Percentiles rank a stretch among this genome's conserved stretches.
Conservation (phyloP, 2,888 invertebrate species). For the Nephrotoma appendiculata region DNA sequence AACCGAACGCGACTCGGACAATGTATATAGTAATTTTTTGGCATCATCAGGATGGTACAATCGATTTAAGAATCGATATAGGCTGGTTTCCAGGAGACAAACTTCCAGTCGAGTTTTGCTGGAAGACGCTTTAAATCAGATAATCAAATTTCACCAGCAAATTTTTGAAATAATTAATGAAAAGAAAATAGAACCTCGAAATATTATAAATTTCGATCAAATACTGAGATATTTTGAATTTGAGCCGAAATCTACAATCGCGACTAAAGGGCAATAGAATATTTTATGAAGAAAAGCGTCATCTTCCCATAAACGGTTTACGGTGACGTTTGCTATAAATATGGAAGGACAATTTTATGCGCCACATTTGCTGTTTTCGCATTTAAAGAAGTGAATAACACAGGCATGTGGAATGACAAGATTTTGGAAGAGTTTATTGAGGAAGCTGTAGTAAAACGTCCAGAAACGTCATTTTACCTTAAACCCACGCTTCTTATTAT, state of each 20-base stretch:
- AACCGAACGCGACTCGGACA: neutral
- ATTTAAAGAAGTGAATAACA: neutral
- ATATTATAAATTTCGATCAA: neutral
- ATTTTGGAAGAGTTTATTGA: neutral
- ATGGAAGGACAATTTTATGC: neutral
- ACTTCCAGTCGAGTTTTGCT: too few species aligned
- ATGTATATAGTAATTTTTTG: neutral
- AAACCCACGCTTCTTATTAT: neutral
- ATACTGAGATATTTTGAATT: neutral
- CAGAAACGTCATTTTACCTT: neutral
- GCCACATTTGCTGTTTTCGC: neutral
- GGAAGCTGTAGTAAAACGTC: neutral
- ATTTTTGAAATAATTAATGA: neutral
- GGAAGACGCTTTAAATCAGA: too few species aligned
- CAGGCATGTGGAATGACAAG: neutral
- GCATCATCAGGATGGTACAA: neutral
- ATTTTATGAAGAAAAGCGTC: neutral
- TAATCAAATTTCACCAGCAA: neutral
- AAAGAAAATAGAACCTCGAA: too few species aligned
- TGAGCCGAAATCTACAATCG: too few species aligned
- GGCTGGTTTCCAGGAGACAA: neutral
- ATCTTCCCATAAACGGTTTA: neutral
- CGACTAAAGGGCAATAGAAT: neutral
- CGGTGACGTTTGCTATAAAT: neutral
- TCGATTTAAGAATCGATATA: neutral